These are phyloP conservation scores for Norana najaformis DNA, from an alignment of 2,888 invertebrate species.

Conservation along the genomic window DNA sequence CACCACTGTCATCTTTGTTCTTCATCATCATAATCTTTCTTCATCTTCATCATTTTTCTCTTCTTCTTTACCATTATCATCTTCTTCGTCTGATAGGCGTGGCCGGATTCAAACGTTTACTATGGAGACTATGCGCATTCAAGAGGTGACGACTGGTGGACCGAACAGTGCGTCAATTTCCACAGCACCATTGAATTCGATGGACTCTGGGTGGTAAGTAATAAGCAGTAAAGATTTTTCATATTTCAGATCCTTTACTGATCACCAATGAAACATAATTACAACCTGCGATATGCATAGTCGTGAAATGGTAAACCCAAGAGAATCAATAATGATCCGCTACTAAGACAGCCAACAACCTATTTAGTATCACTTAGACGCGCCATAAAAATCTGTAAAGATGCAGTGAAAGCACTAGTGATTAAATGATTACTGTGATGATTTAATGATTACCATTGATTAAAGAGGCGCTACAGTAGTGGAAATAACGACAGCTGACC, in stretches of 20 bases:
- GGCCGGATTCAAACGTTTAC: conserved; percentile 16
- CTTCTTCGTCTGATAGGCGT: neutral
- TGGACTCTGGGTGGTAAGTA: conserved; percentile 43
- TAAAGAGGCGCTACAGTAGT: too few relatives aligned
- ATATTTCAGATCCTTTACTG: neutral
- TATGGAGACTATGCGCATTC: conserved; percentile 67
- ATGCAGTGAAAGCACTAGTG: too few relatives aligned
- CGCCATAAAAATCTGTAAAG: too few relatives aligned
- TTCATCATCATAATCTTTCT: neutral
- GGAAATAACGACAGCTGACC: too few relatives aligned
- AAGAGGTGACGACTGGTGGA: conserved; percentile 43
- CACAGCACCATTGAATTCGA: conserved; percentile 43
- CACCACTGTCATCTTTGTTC: neutral
- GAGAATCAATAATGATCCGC: too few relatives aligned
- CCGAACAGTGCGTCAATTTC: conserved; percentile 38
- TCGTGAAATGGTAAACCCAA: too few relatives aligned
- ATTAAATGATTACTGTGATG: too few relatives aligned
- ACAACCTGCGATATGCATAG: too few relatives aligned
- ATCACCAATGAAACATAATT: too few relatives aligned
- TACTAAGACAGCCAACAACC: too few relatives aligned
- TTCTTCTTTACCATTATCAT: neutral
- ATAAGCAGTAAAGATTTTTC: neutral
- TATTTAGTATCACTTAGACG: too few relatives aligned
- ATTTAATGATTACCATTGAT: too few relatives aligned
- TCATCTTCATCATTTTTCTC: neutral